Conservation (phyloP, 1,140 invertebrate genomes). For the Drosophila tani region DNA sequence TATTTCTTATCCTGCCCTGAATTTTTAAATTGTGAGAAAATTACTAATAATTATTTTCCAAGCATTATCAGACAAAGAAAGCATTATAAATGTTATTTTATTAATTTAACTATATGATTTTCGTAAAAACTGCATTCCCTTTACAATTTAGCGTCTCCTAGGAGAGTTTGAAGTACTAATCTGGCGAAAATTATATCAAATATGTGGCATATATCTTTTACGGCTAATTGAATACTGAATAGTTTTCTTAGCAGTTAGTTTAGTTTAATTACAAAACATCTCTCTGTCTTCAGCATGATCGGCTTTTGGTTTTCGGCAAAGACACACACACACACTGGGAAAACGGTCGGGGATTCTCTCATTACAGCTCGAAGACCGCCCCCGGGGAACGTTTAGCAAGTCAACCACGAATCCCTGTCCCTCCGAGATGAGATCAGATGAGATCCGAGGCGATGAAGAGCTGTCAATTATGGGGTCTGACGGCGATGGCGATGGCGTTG, state of each 20-base stretch:
- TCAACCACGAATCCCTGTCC: slow-evolving; percentile 17
- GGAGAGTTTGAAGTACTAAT: no score
- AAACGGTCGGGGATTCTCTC: slow-evolving; percentile 2
- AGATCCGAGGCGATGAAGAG: slow-evolving; percentile 15
- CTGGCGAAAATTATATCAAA: no score
- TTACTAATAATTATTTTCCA: background rate
- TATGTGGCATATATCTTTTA: no score
- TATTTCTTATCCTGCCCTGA: no score
- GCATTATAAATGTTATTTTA: no score
- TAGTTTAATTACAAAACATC: background rate
- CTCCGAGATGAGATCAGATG: background rate
- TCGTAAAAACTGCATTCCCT: no score
- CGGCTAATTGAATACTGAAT: background rate
- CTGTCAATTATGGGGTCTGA: slow-evolving; percentile 16
- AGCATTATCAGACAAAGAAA: no score
- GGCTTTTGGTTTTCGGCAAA: slow-evolving; percentile 15
- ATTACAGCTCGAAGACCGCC: slow-evolving; percentile 24
- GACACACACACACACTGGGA: background rate
- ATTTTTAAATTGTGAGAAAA: no score
- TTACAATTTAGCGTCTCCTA: no score
- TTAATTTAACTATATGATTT: background rate
- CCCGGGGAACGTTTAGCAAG: slow-evolving; percentile 18
- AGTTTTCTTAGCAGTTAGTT: background rate
- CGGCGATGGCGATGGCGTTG: slow-evolving; percentile 2
- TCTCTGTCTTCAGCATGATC: background rate